A percentile compares a stretch with the other conserved stretches of the same genome.
These are phyloP conservation scores for Apteryx mantelli DNA, from an alignment of 2,113 vertebrate genomes.

Conservation along the genomic window DNA sequence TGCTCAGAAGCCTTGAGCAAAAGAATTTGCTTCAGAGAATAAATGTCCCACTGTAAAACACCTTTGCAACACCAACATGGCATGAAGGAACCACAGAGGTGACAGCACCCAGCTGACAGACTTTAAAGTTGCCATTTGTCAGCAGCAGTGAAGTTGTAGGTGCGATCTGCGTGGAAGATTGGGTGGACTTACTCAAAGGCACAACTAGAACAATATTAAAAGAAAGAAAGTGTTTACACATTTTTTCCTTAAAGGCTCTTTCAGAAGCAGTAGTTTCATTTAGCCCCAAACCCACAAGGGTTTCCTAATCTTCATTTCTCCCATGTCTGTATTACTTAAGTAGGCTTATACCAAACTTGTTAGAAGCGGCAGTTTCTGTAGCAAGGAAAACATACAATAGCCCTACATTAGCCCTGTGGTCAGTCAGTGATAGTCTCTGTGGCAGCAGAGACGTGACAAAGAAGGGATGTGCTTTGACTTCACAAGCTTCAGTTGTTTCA, in stretches of 20 bases:
- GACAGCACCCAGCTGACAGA: not conserved
- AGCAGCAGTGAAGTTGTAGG: not conserved
- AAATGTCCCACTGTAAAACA: not conserved
- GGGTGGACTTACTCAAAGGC: not conserved
- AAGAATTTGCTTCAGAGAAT: not conserved
- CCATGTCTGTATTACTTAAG: not conserved
- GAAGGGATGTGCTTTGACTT: constrained; percentile 21
- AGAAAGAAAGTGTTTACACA: not conserved
- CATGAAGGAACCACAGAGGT: not conserved
- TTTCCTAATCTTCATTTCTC: not conserved
- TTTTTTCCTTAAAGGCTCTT: not conserved
- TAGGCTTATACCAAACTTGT: not conserved
- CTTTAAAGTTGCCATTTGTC: not conserved
- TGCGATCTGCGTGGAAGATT: not conserved
- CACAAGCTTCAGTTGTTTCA: constrained; percentile 29
- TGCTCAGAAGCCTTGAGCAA: not conserved
- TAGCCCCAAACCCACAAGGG: not conserved
- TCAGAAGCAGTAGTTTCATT: not conserved
- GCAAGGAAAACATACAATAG: not conserved
- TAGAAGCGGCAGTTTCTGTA: not conserved
- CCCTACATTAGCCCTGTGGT: not conserved
- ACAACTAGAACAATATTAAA: not conserved
- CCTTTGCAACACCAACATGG: not conserved
- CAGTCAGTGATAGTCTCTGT: not conserved
- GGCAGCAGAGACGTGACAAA: not conserved